These are phyloP conservation scores for Graphium colonna DNA, from an alignment of 2,888 invertebrate species.

Conservation along the genomic window DNA sequence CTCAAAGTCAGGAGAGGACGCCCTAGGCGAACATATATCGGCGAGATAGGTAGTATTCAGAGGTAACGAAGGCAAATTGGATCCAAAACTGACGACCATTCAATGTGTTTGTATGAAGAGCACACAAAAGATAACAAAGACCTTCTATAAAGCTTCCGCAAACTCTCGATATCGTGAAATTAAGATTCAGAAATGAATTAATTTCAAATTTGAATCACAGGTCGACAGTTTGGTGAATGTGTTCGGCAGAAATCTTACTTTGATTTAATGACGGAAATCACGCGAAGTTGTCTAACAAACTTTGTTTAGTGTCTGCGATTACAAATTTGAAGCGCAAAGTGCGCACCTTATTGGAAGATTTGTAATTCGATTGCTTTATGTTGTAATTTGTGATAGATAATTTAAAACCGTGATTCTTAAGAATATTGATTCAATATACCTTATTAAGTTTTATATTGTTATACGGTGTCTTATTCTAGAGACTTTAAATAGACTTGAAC, in stretches of 20 bases:
- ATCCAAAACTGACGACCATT: neutral
- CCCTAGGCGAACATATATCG: no score
- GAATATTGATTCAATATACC: no score
- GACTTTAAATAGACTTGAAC: no score
- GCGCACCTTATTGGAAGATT: no score
- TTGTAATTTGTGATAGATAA: no score
- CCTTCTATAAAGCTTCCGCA: neutral
- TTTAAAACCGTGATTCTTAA: no score
- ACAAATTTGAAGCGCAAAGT: slow-evolving; percentile 70
- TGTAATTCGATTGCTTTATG: no score
- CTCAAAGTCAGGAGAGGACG: no score
- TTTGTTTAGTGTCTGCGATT: slow-evolving; percentile 70
- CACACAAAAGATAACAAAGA: neutral
- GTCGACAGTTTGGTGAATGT: slow-evolving; percentile 66
- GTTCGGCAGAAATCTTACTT: slow-evolving; percentile 71
- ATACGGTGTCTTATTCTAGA: no score
- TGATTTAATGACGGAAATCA: slow-evolving; percentile 77
- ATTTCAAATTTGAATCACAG: slow-evolving; percentile 20
- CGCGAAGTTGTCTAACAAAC: slow-evolving; percentile 69
- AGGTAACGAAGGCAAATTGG: no score
- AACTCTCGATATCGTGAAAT: neutral
- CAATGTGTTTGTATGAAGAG: neutral
- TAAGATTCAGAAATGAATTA: slow-evolving; percentile 9
- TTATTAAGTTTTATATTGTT: no score
- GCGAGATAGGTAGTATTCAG: no score